Evolutionary conservation across 2,113 vertebrate species (phyloP).

Genomic region (Balaenoptera acutorostrata): DNA sequence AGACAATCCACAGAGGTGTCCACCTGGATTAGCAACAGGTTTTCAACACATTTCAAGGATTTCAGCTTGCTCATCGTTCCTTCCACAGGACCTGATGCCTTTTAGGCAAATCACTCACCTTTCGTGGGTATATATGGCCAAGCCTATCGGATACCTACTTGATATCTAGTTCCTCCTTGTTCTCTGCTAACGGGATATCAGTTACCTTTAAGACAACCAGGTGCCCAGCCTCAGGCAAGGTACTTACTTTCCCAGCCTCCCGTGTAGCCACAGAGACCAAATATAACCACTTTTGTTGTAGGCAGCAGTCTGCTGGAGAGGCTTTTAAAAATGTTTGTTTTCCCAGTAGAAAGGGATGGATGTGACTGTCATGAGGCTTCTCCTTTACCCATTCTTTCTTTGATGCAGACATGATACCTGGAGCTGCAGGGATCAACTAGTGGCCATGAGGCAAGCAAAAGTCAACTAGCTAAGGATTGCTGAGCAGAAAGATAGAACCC

Average conservation of each 20-base stretch:
- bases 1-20: not conserved
- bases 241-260: not conserved
- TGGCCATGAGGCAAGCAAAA: not conserved
- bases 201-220: not conserved
- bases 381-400: not conserved
- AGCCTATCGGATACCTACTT: not conserved
- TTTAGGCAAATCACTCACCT: not conserved
- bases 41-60: not conserved
- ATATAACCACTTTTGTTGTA: not conserved
- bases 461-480: not conserved
- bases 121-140: not conserved
- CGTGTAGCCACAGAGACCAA: not conserved
- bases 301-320: not conserved
- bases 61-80: not conserved
- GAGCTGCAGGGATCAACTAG: not conserved
- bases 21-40: not conserved
- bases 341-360: not conserved
- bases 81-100: not conserved
- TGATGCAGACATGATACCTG: not conserved
- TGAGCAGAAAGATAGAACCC: not conserved
- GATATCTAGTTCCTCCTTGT: not conserved
- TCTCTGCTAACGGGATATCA: not conserved
- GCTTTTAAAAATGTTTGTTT: not conserved
- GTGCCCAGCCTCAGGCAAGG: not conserved
- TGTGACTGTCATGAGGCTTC: not conserved